Evolutionary conservation across 2,113 vertebrate genomes (phyloP).

Genomic region (Passer montanus): DNA sequence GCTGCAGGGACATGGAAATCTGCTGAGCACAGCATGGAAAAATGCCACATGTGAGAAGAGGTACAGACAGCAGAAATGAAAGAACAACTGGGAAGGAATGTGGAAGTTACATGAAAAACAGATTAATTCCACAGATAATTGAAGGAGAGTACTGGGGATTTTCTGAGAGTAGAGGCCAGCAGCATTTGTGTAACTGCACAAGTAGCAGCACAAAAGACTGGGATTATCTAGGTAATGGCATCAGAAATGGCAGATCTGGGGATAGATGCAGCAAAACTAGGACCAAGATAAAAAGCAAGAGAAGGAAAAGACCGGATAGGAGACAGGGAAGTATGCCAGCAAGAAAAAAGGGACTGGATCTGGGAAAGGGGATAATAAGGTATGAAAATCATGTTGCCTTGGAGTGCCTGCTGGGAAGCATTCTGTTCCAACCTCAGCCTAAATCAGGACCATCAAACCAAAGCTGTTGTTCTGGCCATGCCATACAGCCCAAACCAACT

Average conservation of each 20-base stretch:
- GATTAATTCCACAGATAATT: not conserved
- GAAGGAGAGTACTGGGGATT: not conserved
- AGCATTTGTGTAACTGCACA: not conserved
- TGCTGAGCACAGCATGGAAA: not conserved
- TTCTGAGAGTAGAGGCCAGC: not conserved
- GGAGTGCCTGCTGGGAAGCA: not conserved
- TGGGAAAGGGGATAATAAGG: not conserved
- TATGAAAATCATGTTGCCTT: not conserved
- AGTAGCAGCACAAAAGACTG: not conserved
- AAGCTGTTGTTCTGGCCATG: not conserved
- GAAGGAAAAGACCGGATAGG: not conserved
- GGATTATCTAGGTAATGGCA: not conserved
- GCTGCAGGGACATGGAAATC: not conserved
- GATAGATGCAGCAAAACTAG: not conserved
- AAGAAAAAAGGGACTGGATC: not conserved
- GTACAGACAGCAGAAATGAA: not conserved
- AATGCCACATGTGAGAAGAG: not conserved
- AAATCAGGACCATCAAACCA: not conserved
- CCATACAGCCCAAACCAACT: not conserved
- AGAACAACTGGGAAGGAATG: not conserved
- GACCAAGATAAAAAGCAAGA: not conserved
- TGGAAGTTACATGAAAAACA: not conserved
- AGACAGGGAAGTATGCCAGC: not conserved
- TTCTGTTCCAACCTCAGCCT: not conserved
- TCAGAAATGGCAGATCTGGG: not conserved